Percentiles rank a stretch among this genome's conserved stretches.
phyloP scores from a whole-genome alignment of 2,797 vertebrate species.

The Peromyscus nudipes region DNA sequence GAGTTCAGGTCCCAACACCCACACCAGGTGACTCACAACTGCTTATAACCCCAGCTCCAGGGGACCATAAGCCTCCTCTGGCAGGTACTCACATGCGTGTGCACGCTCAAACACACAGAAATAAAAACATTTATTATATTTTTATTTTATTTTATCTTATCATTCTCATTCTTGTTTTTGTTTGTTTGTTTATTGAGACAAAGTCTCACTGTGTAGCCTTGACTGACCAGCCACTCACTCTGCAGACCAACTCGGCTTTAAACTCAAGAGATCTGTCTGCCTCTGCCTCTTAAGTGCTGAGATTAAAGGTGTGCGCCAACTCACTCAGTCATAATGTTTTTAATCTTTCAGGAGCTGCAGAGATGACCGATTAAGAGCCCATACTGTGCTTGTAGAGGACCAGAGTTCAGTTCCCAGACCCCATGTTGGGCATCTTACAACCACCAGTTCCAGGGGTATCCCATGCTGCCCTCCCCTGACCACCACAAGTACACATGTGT shows the following conservation, averaged over 20 bases:
- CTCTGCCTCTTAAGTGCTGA: not conserved
- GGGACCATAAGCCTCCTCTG: not conserved
- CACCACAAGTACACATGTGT: not conserved
- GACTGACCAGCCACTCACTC: not conserved
- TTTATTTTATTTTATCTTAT: not conserved
- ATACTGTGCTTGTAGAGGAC: not conserved
- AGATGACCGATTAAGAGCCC: not conserved
- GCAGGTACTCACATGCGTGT: not conserved
- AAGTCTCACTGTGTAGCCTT: not conserved
- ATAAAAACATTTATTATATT: not conserved
- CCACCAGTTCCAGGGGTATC: not conserved
- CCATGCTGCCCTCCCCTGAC: not conserved
- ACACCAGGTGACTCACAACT: not conserved
- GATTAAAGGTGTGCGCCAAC: not conserved
- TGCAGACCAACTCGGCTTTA: not conserved
- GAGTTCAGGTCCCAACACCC: not conserved
- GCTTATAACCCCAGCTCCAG: not conserved
- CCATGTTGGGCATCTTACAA: not conserved
- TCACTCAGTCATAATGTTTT: not conserved
- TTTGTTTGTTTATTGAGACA: not conserved
- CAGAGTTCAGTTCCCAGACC: not conserved
- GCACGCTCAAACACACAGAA: not conserved
- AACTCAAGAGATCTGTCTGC: not conserved
- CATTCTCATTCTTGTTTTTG: not conserved
- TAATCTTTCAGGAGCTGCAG: not conserved